Evolutionary conservation across 2,113 vertebrate genomes (phyloP), one percentile per base, ranked within the genome.

Genomic region (Engraulis encrasicolus): DNA sequence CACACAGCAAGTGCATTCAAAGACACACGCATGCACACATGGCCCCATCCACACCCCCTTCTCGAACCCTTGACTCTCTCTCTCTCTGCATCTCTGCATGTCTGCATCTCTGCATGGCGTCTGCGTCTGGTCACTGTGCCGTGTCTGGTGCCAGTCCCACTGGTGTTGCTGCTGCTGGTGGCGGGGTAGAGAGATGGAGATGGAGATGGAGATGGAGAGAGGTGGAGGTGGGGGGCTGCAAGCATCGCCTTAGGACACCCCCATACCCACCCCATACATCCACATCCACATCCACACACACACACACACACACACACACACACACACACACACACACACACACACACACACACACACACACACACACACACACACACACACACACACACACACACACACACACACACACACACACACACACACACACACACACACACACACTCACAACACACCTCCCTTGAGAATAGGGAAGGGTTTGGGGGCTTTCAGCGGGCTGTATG

Each of bases 181-280:
- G 89, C n/a, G n/a, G n/a, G n/a, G n/a, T n/a, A n/a, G 90, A 85
- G 40, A 45, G 4, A 45, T 45, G 40, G 40, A 45, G 40, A 45
- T 45, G 40, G 40, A n/a, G n/a, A n/a, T n/a, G n/a, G n/a, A 87
- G 86, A 81, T 85, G 78, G 89, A 78, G 81, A 58, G 88, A 83
- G 88, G 84, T 71, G 85, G 88, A 83, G 78, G 86, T 88, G 89
- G 89, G 89, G 90, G 91, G 89, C 92, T 92, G 87, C 88, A 88
- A 94, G 92, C 93, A 77, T 91, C 71, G 92, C 94, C 94, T 93
- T 87, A 89, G 91, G 94, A 93, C 92, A 91, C 95, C 91, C 90
- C 87, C 89, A 81, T 85, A 84, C 90, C 90, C 90, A 11, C 3
- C 61, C 9, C 61, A 71, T 14, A 71, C 61, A 71, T 27, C 12